phyloP scores from a whole-genome alignment of 2,797 vertebrate species.

The Poeciliopsis gracilis region DNA sequence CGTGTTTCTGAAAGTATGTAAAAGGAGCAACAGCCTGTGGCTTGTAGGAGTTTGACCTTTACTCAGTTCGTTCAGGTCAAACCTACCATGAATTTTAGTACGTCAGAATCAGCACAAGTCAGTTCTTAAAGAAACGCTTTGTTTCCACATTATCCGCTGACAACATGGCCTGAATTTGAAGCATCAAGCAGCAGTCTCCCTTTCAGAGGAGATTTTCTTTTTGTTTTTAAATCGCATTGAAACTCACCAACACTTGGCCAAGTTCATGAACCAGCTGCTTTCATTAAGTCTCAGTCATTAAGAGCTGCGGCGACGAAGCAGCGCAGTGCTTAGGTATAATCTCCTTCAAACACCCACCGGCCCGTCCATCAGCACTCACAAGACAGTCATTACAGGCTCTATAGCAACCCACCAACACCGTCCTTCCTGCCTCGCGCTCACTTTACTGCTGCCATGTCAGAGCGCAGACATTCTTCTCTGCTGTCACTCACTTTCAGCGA shows the following conservation, averaged over 20 bases:
- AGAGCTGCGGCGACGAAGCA: constrained; percentile 39
- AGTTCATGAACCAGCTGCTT: constrained; percentile 35
- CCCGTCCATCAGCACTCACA: constrained; percentile 58
- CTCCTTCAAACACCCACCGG: constrained; percentile 65
- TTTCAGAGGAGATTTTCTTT: not conserved
- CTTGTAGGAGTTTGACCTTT: not conserved
- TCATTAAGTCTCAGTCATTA: constrained; percentile 45
- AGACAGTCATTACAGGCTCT: constrained; percentile 63
- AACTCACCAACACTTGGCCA: constrained; percentile 19
- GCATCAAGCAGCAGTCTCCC: not conserved
- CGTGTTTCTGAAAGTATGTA: not conserved
- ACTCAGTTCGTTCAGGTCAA: not conserved
- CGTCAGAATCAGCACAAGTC: not conserved
- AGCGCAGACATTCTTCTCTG: constrained; percentile 45
- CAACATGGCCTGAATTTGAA: not conserved
- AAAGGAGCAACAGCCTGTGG: not conserved
- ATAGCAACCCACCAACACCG: constrained; percentile 55
- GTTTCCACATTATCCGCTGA: not conserved
- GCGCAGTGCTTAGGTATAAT: constrained; percentile 58
- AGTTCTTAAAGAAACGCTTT: not conserved
- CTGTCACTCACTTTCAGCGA: constrained; percentile 50
- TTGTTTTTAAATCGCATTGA: constrained; percentile 2
- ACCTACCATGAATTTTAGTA: not conserved
- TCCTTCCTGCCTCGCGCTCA: constrained; percentile 36
- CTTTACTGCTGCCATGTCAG: constrained; percentile 47